These are phyloP conservation scores for Chaenodraco wilsoni DNA, from an alignment of 2,797 vertebrate species.

Conservation along the genomic window DNA sequence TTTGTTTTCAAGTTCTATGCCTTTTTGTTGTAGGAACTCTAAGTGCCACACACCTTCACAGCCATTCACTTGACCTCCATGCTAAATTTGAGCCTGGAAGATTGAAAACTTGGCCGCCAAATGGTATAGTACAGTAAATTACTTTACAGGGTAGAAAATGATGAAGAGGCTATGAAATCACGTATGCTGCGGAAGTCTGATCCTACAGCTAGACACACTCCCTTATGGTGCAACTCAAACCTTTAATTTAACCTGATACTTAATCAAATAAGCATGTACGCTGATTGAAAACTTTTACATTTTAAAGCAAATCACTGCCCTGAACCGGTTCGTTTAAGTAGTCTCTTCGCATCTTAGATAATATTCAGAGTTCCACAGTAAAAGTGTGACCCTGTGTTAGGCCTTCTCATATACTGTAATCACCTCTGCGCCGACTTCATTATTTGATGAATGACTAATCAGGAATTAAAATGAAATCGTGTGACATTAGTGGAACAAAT, in stretches of 20 bases:
- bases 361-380: constrained; percentile 50
- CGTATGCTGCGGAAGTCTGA: not conserved
- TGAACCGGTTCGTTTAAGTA: not conserved
- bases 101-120: too few relatives aligned
- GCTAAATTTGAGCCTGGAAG: too few relatives aligned
- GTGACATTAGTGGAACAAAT: constrained; percentile 81
- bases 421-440: constrained; percentile 59
- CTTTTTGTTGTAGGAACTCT: too few relatives aligned
- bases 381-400: constrained; percentile 29
- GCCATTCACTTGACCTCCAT: too few relatives aligned
- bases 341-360: constrained; percentile 14
- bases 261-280: not conserved
- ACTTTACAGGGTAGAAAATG: not conserved
- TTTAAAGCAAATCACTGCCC: not conserved
- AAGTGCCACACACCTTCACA: too few relatives aligned
- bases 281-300: constrained; percentile 2
- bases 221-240: not conserved
- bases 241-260: not conserved
- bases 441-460: constrained; percentile 85
- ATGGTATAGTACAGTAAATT: not conserved
- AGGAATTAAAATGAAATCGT: constrained; percentile 85
- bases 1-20: too few relatives aligned
- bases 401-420: constrained; percentile 51
- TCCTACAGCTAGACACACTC: not conserved
- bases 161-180: not conserved